Evolutionary conservation across 1,140 invertebrate genomes (phyloP).

Genomic region (Calosoma granatense): DNA sequence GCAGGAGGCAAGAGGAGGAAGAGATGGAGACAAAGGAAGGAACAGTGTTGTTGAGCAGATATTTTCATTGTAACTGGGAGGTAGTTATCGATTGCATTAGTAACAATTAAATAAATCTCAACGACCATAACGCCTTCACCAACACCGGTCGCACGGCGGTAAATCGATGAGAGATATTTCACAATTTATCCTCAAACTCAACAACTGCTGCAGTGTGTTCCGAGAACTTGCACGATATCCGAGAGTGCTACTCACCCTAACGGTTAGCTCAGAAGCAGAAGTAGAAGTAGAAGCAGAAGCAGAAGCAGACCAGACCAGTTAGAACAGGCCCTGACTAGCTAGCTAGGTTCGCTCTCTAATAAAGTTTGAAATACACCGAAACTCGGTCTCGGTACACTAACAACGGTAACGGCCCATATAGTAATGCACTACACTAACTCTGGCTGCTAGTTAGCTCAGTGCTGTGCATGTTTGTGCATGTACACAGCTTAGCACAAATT

Average conservation of each 20-base stretch:
- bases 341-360: background rate
- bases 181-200: slow-evolving; percentile 6
- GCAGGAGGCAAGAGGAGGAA: too few species aligned
- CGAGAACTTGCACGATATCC: too few species aligned
- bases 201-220: too few species aligned
- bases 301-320: too few species aligned
- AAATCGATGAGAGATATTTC: slow-evolving; percentile 5
- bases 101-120: slow-evolving; percentile 7
- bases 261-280: too few species aligned
- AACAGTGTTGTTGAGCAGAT: background rate
- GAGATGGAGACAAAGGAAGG: too few species aligned
- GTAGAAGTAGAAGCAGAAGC: too few species aligned
- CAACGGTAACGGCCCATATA: too few species aligned
- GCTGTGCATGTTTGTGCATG: background rate
- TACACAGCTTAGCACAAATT: background rate
- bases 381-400: background rate
- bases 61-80: background rate
- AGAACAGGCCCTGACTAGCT: background rate
- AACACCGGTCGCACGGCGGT: background rate
- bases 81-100: slow-evolving; percentile 4
- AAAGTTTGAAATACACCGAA: slow-evolving; percentile 5
- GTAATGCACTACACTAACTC: too few species aligned
- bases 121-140: background rate
- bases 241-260: too few species aligned
- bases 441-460: background rate